Evolutionary conservation across 2,113 vertebrate species (phyloP).

Genomic region (Hemiscyllium ocellatum): DNA sequence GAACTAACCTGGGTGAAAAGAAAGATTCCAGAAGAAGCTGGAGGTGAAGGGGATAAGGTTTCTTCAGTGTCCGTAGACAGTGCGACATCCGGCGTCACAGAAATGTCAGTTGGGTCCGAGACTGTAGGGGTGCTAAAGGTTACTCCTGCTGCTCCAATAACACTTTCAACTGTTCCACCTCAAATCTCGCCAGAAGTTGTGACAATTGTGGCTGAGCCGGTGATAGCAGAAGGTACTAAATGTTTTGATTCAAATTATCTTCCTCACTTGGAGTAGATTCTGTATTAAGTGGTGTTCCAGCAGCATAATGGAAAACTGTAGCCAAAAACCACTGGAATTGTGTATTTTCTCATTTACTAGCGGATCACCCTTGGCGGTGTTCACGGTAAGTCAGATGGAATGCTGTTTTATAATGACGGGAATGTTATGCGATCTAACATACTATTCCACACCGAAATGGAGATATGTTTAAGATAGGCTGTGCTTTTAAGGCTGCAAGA

Average conservation of each 20-base stretch:
- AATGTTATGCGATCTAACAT: neutral
- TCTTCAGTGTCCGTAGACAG: constrained; percentile 44
- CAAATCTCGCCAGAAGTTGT: constrained; percentile 48
- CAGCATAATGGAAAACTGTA: neutral
- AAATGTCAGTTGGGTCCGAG: constrained; percentile 43
- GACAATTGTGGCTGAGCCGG: constrained; percentile 16
- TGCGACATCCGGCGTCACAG: constrained; percentile 46
- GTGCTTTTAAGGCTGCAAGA: neutral
- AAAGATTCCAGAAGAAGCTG: constrained; percentile 49
- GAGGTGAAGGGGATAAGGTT: constrained; percentile 47
- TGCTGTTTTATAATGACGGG: neutral
- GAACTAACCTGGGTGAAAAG: constrained; percentile 45
- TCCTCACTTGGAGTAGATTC: neutral
- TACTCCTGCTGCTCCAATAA: constrained; percentile 40
- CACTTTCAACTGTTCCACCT: constrained; percentile 43
- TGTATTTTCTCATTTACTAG: neutral
- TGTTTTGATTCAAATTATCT: constrained; percentile 8
- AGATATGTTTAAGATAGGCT: neutral
- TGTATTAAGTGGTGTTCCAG: neutral
- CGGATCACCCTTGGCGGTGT: neutral
- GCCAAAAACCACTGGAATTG: neutral
- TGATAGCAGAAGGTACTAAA: constrained; percentile 12
- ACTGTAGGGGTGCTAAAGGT: constrained; percentile 33
- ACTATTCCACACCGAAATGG: neutral
- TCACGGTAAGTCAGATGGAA: neutral